Evolutionary conservation across 1,140 invertebrate genomes (phyloP), one percentile per base, ranked within the genome.

Genomic region (Ceratina australensis): DNA sequence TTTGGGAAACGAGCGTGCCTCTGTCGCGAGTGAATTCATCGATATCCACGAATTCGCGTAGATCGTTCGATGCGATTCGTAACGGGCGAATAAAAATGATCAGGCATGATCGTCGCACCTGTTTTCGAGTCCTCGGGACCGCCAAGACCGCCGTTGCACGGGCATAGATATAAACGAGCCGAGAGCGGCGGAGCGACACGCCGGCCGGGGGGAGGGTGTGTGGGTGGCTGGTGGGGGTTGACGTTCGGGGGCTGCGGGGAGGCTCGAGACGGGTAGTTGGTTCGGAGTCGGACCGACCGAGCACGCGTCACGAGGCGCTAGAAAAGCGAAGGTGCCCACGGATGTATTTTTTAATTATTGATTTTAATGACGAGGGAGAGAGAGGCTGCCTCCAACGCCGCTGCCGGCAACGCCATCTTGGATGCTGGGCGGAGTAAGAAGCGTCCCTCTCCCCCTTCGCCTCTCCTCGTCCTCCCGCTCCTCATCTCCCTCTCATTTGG

Each of bases 341-440:
- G 90, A 92, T 92, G 91, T 92, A 92, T 92, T 92, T 92, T 92
- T 92, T 92, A 92, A 92, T 92, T 92, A 92, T 92, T 92, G 91
- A 92, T 92, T 92, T 92, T 92, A 92, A 92, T 92, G 91, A 92
- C 90, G 90, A 92, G 91, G 90, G 89, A 89, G 88, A 42, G 33
- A 42, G 33, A 42, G 33, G 88, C 88, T 87, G 87, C 87, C 89
- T 83, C 79, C 87, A 91, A 92, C 91, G 91, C 91, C 91, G 89
- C 88, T 87, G 87, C 87, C 89, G 84, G 78, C 87, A 91, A 92
- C 91, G 91, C 91, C 91, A 92, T 92, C 91, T 92, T 92, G 91
- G 90, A 92, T 92, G 91, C 91, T 92, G 91, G 91, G 91, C 91
- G 91, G 91, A 92, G 91, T 92, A 92, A 92, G 89, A 90, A 89